Base-by-base conservation (phyloP, 2,113 vertebrate genomes). In the Lynx canadensis region DNA sequence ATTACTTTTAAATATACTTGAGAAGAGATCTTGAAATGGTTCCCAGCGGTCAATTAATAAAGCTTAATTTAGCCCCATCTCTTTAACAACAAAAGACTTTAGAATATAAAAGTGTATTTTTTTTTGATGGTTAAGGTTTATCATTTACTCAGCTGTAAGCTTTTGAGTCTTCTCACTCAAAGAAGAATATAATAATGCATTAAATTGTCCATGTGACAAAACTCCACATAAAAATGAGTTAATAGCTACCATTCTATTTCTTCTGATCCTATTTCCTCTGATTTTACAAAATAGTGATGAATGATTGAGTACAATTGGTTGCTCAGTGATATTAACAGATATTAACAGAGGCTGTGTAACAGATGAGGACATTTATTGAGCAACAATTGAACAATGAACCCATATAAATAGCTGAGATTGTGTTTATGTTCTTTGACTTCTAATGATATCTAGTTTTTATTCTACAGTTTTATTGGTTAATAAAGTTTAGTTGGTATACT, bases 1-100 rank as follows among this genome's bases (percentile, higher is more conserved):
- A 82, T 74, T 94, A 36, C 19, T 94, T 97, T 95, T 63, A 79
- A 96, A 83, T 87, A 87, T 97, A 80, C 38, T 29, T 95, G 68
- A 87, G 36, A 45, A 79, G 74, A 96, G 50, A 94, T 83, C 27
- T 89, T 89, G 29, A 93, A 93, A 33, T 96, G 65, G 78, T 91
- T 13, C n/a, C 31, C 29, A 60, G 19, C 5, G 81, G 57, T 84
- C 41, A 71, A 94, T 45, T 91, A 95, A 93, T 89, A 85, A 84
- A 89, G 19, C 10, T 52, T 81, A 60, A 89, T 86, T 91, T 89
- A 78, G 33, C 81, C 14, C 9, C 21, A 60, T 78, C 23, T 96
- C 11, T 81, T 80, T 81, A 85, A 71, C 16, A 76, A 55, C 36
- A 93, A 80, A 87, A 36, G 7, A 31, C 68, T 55, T 55, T 74